Base-by-base conservation (phyloP, 2,888 invertebrate species). In the Scotopteryx bipunctaria region DNA sequence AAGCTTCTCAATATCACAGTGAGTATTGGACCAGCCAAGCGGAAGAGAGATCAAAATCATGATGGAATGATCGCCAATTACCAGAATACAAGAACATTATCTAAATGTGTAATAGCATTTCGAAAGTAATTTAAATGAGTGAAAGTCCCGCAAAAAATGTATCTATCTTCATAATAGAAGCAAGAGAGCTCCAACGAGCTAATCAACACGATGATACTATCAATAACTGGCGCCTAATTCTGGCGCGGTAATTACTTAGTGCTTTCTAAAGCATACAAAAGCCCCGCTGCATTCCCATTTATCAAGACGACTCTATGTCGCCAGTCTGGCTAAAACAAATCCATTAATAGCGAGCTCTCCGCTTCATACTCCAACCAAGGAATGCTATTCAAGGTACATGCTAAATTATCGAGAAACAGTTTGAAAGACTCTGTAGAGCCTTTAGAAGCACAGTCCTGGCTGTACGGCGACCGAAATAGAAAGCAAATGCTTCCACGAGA, bases 401-500 rank as follows among this genome's bases (percentile, higher is more conserved):
- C n/a, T n/a, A n/a, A n/a, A n/a, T n/a, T n/a, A n/a, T n/a, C n/a
- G n/a, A n/a, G n/a, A n/a, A n/a, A n/a, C n/a, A n/a, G n/a, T n/a
- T n/a, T n/a, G n/a, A n/a, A n/a, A n/a, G n/a, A n/a, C n/a, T n/a
- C n/a, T n/a, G n/a, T n/a, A n/a, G n/a, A n/a, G n/a, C n/a, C n/a
- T n/a, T n/a, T n/a, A n/a, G n/a, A n/a, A 27, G 9, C 11, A 16
- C 5, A 9, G 17, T 17, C 6, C 16, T 38, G 15, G 6, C 15
- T 25, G 3, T 25, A 33, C n/a, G n/a, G 40, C 9, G 33, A 31
- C 63, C 66, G 59, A 66, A 66, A 50, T 72, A 71, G 78, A 78
- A 78, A 78, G 77, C 65, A 51, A 64, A 71, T 69, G 63, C 57
- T 66, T 55, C 57, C 66, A 66, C 71, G 69, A 64, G 65, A 69